Evolutionary conservation across 1,140 invertebrate genomes (phyloP).

Genomic region (Schlechtendalia chinensis): DNA sequence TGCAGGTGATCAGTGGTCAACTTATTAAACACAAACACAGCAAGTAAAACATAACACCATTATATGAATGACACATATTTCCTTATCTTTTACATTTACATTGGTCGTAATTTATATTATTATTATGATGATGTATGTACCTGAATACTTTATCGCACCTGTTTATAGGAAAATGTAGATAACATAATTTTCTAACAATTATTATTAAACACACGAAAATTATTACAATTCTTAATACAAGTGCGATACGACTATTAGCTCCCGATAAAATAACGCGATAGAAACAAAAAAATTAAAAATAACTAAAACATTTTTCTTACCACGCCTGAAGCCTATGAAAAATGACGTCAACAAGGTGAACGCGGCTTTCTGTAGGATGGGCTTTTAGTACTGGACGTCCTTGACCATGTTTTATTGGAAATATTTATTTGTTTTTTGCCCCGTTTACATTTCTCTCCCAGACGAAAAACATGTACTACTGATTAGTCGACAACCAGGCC

Average conservation of each 20-base stretch:
- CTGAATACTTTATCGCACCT: constrained; percentile 37
- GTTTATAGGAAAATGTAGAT: constrained; percentile 28
- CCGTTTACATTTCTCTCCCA: constrained; percentile 1
- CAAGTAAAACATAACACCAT: not conserved
- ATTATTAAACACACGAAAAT: not conserved
- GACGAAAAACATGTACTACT: not conserved
- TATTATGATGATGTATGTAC: constrained; percentile 7
- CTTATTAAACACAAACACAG: constrained; percentile 22
- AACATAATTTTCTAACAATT: not conserved
- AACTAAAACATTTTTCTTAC: constrained; percentile 26
- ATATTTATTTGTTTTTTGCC: constrained; percentile 20
- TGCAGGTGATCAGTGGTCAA: not conserved
- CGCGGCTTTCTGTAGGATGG: constrained; percentile 42
- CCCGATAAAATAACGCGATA: not conserved
- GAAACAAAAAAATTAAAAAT: not conserved
- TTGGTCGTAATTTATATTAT: constrained; percentile 36
- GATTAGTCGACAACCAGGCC: not conserved
- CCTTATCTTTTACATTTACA: constrained; percentile 32
- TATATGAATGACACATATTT: constrained; percentile 40
- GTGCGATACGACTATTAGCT: not conserved
- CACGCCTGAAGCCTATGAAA: constrained; percentile 39
- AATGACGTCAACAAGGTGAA: constrained; percentile 48
- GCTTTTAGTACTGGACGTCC: constrained; percentile 43
- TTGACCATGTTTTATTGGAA: constrained; percentile 48
- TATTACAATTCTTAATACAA: not conserved